Evolutionary conservation across 2,797 vertebrate genomes (phyloP), one percentile per base, ranked within the genome.

Genomic region (Anabas testudineus): DNA sequence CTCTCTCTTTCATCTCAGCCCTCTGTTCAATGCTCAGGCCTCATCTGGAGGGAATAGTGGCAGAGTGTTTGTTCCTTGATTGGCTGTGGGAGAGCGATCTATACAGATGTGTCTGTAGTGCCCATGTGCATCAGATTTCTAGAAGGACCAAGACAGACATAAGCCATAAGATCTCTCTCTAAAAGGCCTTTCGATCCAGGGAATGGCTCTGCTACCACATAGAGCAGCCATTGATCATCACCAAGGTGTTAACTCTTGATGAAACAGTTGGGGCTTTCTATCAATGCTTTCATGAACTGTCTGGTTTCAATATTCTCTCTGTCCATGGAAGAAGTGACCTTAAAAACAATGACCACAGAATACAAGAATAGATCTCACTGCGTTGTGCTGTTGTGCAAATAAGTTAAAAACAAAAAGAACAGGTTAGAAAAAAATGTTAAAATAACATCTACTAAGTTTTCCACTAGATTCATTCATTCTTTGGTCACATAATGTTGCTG

Each of bases 31-130:
- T 84, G 84, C 85, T 83, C 78, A 64, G 81, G 82, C 61, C 87
- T 90, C 82, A 82, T 91, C 87, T 90, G 87, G 75, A 73, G 88
- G 80, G 86, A 89, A 88, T 91, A 91, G 90, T 89, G 91, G 87
- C 88, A 88, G 84, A 88, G 81, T 88, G 84, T 90, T 89, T 92
- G 88, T 87, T 86, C 85, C 80, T 80, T 91, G 90, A 92, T 92
- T 91, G 90, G 90, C 87, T 90, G 80, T 80, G 65, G 71, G 55
- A 83, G 86, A 87, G 80, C 69, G 53, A 91, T 91, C 89, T 77
- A 88, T 91, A 91, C 86, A 90, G 82, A 88, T 91, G 87, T 85
- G 84, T 88, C 88, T 82, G 77, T 65, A 84, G 82, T 83, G 80
- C 55, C 76, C 54, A 71, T 83, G 84, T 86, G 89, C 83, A 89